Base-by-base conservation (phyloP, 2,113 vertebrate genomes). In the Centropus bengalensis region DNA sequence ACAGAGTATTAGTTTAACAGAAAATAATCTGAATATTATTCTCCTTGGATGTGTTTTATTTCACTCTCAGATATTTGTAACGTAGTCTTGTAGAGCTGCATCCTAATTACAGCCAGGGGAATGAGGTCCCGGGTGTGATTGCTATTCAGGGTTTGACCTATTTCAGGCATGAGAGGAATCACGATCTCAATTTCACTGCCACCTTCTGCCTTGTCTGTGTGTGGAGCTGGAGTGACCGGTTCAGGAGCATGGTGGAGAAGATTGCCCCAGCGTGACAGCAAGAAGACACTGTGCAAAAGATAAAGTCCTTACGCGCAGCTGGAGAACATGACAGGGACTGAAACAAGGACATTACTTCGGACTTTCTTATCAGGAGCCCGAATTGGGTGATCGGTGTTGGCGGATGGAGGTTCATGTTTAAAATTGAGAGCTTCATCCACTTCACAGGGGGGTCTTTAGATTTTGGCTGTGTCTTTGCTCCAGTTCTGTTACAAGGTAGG, bases 221-320 rank as follows among this genome's bases (percentile, higher is more conserved):
- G 0, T 3, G 10, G 17, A 67, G 32, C 13, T 42, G 24, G 36
- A 14, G 10, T 0, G 2, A n/a, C 27, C 2, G 1, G 8, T 49
- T 52, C 58, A 75, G 67, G 30, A 0, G 3, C 0, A 0, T 2
- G 54, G 14, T 47, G n/a, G 79, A 23, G 47, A 23, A 73, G 45
- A 18, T 45, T 24, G 14, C 28, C 28, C 24, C 2, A 3, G 18
- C 0, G 0, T 59, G 79, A 38, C 44, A 63, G 38, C 14, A 33
- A 12, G 38, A 47, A 71, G 38, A 59, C 3, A 3, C 12, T 51
- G 51, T 1, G 1, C 20, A 70, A 55, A 24, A 88, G 77, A 69
- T 8, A 83, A 32, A 28, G 22, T 8, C 5, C 30, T 62, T 42
- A 38, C 30, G 8, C 56, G 55, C 60, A 55, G 16, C 28, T 1